These are phyloP conservation scores for Amiota mariae DNA, from an alignment of 2,888 invertebrate species.

Conservation along the genomic window DNA sequence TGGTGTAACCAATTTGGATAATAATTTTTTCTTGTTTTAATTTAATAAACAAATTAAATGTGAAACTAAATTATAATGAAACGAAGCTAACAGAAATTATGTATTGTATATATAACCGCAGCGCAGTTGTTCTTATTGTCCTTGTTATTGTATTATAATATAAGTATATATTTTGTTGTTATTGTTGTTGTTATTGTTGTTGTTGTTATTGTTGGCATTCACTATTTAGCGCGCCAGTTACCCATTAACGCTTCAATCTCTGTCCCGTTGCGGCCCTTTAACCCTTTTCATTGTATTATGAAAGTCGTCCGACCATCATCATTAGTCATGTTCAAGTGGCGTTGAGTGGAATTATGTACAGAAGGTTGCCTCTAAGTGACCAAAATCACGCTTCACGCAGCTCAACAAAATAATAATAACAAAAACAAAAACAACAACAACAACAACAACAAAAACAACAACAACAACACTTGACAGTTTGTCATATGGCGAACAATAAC, in stretches of 20 bases:
- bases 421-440: conserved; percentile 33
- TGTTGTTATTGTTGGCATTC: background rate
- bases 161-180: background rate
- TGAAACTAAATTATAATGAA: too few relatives aligned
- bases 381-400: conserved; percentile 46
- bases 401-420: conserved; percentile 27
- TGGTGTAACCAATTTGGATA: too few relatives aligned
- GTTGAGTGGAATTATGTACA: conserved; percentile 65
- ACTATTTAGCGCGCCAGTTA: too few relatives aligned
- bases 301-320: conserved; percentile 39
- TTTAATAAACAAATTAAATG: too few relatives aligned
- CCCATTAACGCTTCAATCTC: too few relatives aligned
- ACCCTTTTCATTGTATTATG: background rate
- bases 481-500: background rate
- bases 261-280: too few relatives aligned
- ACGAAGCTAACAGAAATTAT: too few relatives aligned
- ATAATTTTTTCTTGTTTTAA: too few relatives aligned
- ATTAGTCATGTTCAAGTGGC: conserved; percentile 67
- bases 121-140: background rate
- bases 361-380: conserved; percentile 52
- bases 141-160: background rate
- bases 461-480: conserved; percentile 39
- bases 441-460: conserved; percentile 24
- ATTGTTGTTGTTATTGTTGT: background rate
- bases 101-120: background rate